Evolutionary conservation across 2,797 vertebrate species (phyloP), one percentile per base, ranked within the genome.

Genomic region (Phylloscopus collybita): DNA sequence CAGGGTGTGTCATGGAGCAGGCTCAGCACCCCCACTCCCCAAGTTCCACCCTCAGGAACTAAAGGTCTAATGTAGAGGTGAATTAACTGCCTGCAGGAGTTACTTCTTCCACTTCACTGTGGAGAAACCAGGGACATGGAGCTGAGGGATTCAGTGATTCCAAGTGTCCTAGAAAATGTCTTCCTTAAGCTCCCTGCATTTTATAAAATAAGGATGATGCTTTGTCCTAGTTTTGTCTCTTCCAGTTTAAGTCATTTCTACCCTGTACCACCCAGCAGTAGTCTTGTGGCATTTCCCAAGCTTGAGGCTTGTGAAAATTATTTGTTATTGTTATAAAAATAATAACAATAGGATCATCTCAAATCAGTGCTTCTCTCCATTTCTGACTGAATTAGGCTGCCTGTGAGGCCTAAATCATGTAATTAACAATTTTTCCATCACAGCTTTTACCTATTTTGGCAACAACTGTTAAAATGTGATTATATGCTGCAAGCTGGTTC

Each of bases 381-480:
- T 85, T 89, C 65, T 81, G 44, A 62, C 19, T 84, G 25, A 8
- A 75, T 70, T 80, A 74, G 40, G 32, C 62, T 79, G 60, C 34
- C 45, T 90, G 26, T 78, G 66, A 88, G 57, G 49, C 47, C 76
- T 72, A 78, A 70, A 71, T 66, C 23, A n/a, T 51, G 36, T 49
- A 66, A 88, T 81, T 64, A 93, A 56, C 27, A 71, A 45, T 42
- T 75, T 83, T 96, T 91, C 54, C 71, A 23, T 74, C 34, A 62
- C 26, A 64, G 5, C 7, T 69, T 80, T 95, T 86, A 80, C 67
- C 40, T 93, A 84, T 85, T 92, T 87, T 95, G 74, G 60, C 49
- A 94, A 90, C 54, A 81, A 42, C 53, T 93, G 34, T 90, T 94
- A 92, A 94, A 95, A 93, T 15, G 17, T 76, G 75, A 92, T 90